Evolutionary conservation across 2,888 invertebrate species (phyloP).

Genomic region (Elmis aenea): DNA sequence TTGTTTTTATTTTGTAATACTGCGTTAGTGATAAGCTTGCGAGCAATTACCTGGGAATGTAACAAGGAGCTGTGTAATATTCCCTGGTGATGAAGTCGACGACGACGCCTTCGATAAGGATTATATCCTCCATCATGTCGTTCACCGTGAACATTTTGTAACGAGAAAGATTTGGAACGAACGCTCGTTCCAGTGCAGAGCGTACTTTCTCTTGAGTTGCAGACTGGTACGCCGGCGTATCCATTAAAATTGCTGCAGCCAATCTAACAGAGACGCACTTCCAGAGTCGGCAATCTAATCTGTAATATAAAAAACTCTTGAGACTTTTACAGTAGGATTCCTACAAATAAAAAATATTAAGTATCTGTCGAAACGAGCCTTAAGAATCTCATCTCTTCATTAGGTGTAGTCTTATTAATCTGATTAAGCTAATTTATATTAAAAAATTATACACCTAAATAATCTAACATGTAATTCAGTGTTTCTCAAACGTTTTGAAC

Average conservation of each 20-base stretch:
- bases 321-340: no score
- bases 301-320: constrained; percentile 24
- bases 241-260: constrained; percentile 51
- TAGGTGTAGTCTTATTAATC: no score
- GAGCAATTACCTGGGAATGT: constrained; percentile 57
- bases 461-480: no score
- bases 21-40: no score
- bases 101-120: constrained; percentile 54
- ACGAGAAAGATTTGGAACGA: constrained; percentile 51
- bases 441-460: no score
- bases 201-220: constrained; percentile 53
- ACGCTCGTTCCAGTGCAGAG: constrained; percentile 53
- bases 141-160: constrained; percentile 52
- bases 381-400: no score
- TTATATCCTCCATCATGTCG: constrained; percentile 54
- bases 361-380: no score
- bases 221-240: constrained; percentile 51
- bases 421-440: no score
- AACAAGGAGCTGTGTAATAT: constrained; percentile 54
- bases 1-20: no score
- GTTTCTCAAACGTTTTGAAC: no score
- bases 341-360: no score
- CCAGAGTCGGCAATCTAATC: constrained; percentile 58
- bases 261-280: constrained; percentile 56
- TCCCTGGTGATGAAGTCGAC: constrained; percentile 52